Base-by-base conservation (phyloP, 1,140 invertebrate genomes). In the Brachionus koreanus region DNA sequence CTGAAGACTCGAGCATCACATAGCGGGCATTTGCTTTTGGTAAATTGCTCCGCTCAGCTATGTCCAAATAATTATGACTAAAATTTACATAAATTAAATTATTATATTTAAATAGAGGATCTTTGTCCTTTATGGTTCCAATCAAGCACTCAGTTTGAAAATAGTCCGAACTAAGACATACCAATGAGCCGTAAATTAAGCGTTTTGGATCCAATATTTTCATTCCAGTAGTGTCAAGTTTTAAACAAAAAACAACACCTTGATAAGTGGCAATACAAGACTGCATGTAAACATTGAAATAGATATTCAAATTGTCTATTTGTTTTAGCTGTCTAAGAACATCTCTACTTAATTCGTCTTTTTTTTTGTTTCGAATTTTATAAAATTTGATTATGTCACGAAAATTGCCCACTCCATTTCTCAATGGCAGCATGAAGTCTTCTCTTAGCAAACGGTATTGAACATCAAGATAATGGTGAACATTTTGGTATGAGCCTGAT, bases 381-480 rank as follows among this genome's bases (percentile, higher is more conserved):
- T 23, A 10, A 33, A 39, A 46, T 39, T 25, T 25, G 12, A 61
- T 57, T 10, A 49, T 46, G 77, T 82, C 52, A 0, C 29, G 61
- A 83, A 88, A 37, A 52, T 86, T 84, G 12, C 42, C 65, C 29
- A 90, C 86, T 33, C 88, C 89, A 16, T 86, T 83, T 76, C 89
- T 79, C 13, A 90, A 79, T n/a, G 89, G 88, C 16, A 84, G 82
- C 46, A 89, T 81, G 43, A 89, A 88, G 84, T 95, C 93, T 88
- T 94, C 93, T 10, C 92, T 86, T 23, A 95, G 86, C 2, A 94
- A 87, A 9, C 92, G 87, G 85, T 93, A 93, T 84, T 95, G 93
- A 46, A 29, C 65, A 84, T 94, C 92, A 9, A 95, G 86, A 85
- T 95, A 95, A 84, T 93, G 91, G 33, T 92, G 89, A 0, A 91